phyloP scores from a whole-genome alignment of 2,113 vertebrate species.

The Dolichotis patagonum region DNA sequence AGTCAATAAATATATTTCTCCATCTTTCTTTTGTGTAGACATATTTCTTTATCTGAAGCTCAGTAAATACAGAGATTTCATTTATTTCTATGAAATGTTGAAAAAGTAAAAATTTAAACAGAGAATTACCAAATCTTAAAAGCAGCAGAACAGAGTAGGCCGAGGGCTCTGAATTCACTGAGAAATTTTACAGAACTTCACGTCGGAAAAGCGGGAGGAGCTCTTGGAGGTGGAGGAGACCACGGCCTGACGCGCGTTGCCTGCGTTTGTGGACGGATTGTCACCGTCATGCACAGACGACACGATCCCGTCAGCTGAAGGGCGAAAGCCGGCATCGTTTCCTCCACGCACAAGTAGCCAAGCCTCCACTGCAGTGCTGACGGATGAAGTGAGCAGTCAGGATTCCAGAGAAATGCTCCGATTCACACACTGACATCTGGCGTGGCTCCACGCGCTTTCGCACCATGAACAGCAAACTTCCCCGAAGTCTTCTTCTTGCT shows the following conservation, averaged over 20 bases:
- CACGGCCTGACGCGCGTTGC: rapidly evolving
- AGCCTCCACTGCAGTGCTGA: background rate
- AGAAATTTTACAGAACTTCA: background rate
- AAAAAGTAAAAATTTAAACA: background rate
- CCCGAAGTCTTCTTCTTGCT: conserved; percentile 41
- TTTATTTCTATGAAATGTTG: conserved; percentile 26
- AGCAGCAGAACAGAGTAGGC: background rate
- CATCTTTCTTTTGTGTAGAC: background rate
- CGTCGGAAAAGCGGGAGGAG: background rate
- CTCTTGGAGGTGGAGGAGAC: background rate
- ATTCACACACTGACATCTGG: conserved; percentile 64
- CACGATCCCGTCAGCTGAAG: background rate
- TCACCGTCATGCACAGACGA: background rate
- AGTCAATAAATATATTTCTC: background rate
- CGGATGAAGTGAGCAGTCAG: conserved; percentile 12
- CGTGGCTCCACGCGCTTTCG: background rate
- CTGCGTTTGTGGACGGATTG: no score
- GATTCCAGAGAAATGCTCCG: background rate
- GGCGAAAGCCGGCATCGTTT: background rate
- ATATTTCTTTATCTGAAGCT: background rate
- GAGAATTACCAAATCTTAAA: background rate
- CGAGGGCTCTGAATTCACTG: background rate
- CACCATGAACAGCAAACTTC: background rate
- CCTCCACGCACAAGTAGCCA: background rate
- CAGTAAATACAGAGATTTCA: background rate